Conservation (phyloP, 1,140 invertebrate species). For the Hylaeus volcanicus region DNA sequence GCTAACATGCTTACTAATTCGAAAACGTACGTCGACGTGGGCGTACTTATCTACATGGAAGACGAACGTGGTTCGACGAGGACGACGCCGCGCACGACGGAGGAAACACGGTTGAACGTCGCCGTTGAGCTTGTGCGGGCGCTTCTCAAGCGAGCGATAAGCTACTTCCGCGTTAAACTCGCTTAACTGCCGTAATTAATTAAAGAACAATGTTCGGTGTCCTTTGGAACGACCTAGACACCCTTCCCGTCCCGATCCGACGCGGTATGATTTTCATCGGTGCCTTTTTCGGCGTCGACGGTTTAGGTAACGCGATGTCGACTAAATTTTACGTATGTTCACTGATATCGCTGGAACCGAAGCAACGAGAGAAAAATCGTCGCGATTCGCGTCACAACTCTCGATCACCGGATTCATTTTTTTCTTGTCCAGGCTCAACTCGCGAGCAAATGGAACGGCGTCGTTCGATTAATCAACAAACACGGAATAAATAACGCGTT, state of each 20-base stretch:
- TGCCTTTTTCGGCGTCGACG: too few relatives aligned
- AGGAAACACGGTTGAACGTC: constrained; percentile 17
- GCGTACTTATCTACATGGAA: constrained; percentile 66
- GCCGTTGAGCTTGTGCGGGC: too few relatives aligned
- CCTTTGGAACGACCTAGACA: constrained; percentile 19
- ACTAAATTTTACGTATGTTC: too few relatives aligned
- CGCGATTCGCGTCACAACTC: too few relatives aligned
- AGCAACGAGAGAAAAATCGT: too few relatives aligned
- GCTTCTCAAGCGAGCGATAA: constrained; percentile 59
- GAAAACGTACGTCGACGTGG: constrained; percentile 15
- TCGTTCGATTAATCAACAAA: neutral
- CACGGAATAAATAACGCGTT: constrained; percentile 59
- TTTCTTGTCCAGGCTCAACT: too few relatives aligned
- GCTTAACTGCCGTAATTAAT: constrained; percentile 61
- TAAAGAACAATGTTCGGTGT: constrained; percentile 58
- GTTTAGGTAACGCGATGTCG: too few relatives aligned
- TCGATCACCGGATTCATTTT: too few relatives aligned
- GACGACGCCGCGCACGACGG: constrained; percentile 6
- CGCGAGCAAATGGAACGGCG: neutral
- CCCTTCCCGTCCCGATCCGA: neutral
- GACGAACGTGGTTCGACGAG: constrained; percentile 55
- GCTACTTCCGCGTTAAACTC: constrained; percentile 59
- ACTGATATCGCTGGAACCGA: too few relatives aligned
- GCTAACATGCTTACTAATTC: constrained; percentile 36
- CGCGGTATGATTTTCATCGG: too few relatives aligned